Conservation (phyloP, 2,888 invertebrate species). For the Phyto melanocephala region DNA sequence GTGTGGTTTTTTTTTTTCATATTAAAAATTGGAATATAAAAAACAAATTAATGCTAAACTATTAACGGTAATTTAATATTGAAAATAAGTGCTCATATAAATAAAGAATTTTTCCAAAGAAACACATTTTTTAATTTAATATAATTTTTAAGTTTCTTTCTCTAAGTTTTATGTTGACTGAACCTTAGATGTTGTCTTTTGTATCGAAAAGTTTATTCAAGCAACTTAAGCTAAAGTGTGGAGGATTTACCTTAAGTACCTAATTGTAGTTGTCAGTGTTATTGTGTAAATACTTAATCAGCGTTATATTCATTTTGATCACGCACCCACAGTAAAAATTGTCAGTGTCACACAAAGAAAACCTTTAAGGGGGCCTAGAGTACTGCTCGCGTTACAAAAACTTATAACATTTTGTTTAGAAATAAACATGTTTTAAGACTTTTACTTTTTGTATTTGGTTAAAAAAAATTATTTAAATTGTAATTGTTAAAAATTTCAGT, state of each 20-base stretch:
- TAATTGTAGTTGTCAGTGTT: not conserved
- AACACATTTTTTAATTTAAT: not conserved
- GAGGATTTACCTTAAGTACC: not conserved
- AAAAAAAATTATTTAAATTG: too few relatives aligned
- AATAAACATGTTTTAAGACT: not conserved
- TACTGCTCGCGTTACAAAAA: not conserved
- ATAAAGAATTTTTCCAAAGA: not conserved
- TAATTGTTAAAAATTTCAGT: too few relatives aligned
- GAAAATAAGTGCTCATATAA: not conserved
- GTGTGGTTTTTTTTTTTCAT: not conserved
- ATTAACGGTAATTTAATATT: not conserved
- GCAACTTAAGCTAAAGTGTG: not conserved
- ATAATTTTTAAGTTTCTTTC: not conserved
- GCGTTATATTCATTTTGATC: conserved; percentile 32
- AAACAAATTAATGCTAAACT: not conserved
- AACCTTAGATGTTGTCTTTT: conserved; percentile 13
- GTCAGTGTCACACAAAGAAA: not conserved
- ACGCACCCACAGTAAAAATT: conserved; percentile 34
- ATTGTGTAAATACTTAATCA: not conserved
- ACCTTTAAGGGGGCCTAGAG: too few relatives aligned
- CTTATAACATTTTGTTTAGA: not conserved
- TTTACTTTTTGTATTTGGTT: not conserved
- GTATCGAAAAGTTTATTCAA: conserved; percentile 18
- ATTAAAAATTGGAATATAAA: not conserved
- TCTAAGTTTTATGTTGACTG: not conserved